A percentile compares a stretch with the other conserved stretches of the same genome.
phyloP scores from a whole-genome alignment of 1,140 invertebrate genomes.

The Bombus affinis region DNA sequence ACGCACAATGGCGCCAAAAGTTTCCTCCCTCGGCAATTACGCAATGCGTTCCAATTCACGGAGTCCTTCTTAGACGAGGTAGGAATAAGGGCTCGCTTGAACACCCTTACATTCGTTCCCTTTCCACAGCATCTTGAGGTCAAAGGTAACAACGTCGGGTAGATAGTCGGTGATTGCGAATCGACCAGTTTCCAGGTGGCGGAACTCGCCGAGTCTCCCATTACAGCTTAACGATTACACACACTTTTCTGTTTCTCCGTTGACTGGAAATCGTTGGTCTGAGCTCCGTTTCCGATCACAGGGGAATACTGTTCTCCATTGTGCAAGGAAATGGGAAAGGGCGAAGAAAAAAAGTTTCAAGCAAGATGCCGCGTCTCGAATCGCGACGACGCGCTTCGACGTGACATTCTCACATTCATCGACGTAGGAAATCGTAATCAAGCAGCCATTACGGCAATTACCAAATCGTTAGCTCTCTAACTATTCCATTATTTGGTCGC shows the following conservation, averaged over 20 bases:
- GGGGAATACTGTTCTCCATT: not conserved
- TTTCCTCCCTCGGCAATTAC: not conserved
- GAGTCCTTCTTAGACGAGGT: not conserved
- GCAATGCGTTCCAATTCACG: not conserved
- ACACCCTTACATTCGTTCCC: not conserved
- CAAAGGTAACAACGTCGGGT: too few species aligned
- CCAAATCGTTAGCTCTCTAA: conserved; percentile 38
- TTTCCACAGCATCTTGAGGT: not conserved
- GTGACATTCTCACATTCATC: not conserved
- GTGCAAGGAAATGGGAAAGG: conserved; percentile 41
- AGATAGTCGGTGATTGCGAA: not conserved
- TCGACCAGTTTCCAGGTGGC: conserved; percentile 15
- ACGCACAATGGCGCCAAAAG: not conserved
- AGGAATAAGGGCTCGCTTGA: not conserved
- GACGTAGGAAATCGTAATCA: conserved; percentile 44
- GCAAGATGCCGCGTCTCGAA: too few species aligned
- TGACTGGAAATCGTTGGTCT: conserved; percentile 33
- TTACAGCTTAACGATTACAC: conserved; percentile 20
- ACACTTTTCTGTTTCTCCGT: conserved; percentile 37
- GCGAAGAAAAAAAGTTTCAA: not conserved
- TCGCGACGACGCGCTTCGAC: too few species aligned
- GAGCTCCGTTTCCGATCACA: conserved; percentile 37
- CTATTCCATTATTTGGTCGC: conserved; percentile 33
- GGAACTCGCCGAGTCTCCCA: not conserved
- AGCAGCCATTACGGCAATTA: conserved; percentile 42